Evolutionary conservation across 2,797 vertebrate species (phyloP).

Genomic region (Astyanax mexicanus): DNA sequence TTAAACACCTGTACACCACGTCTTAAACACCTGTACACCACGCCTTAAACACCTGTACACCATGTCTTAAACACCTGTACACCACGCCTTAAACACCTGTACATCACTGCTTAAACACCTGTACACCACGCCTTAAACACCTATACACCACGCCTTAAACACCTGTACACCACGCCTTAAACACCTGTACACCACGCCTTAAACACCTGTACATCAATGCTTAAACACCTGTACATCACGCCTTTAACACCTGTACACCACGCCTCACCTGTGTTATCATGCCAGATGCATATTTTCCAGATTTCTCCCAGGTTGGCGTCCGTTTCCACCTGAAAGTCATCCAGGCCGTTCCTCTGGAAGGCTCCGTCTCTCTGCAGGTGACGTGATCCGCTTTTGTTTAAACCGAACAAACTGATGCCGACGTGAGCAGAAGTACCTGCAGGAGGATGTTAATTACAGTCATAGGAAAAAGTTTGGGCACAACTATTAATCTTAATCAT

Average conservation of each 20-base stretch:
- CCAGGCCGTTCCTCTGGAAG: slow-evolving; percentile 77
- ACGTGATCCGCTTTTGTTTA: slow-evolving; percentile 80
- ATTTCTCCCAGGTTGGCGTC: slow-evolving; percentile 80
- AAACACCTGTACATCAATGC: too few species aligned
- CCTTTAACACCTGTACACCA: background rate
- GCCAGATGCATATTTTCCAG: slow-evolving; percentile 86
- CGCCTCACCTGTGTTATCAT: slow-evolving; percentile 81
- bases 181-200: background rate
- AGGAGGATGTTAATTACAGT: background rate
- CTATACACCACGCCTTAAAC: background rate
- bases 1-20: too few species aligned
- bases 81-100: slow-evolving; percentile 71
- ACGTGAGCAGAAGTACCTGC: slow-evolving; percentile 85
- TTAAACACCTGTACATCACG: background rate
- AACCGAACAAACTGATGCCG: slow-evolving; percentile 80
- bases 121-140: background rate
- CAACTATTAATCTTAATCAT: too few species aligned
- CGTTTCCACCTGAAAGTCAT: slow-evolving; percentile 84
- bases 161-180: too few species aligned
- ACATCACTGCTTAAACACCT: too few species aligned
- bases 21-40: too few species aligned
- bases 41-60: slow-evolving; percentile 76
- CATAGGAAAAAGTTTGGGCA: too few species aligned
- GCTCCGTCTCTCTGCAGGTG: slow-evolving; percentile 80
- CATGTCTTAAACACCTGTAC: too few species aligned